A percentile compares a stretch with the other conserved stretches of the same genome.
Evolutionary conservation across 1,140 invertebrate species (phyloP).

Genomic region (Drosophila insularis): DNA sequence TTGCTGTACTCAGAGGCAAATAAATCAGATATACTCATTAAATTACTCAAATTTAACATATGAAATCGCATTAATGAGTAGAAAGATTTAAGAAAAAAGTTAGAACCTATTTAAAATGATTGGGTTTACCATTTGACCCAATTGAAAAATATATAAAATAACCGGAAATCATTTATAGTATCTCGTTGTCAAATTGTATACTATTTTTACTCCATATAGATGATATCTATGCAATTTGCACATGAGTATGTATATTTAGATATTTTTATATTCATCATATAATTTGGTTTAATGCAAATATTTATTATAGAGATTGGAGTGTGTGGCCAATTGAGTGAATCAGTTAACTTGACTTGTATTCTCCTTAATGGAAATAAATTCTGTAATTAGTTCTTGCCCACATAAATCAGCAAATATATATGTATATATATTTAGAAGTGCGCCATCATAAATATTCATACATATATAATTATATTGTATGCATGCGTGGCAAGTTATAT

Average conservation of each 20-base stretch:
- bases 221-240: conserved; percentile 6
- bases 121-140: too few relatives aligned
- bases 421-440: conserved; percentile 44
- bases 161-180: too few relatives aligned
- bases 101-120: too few relatives aligned
- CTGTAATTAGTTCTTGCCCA: conserved; percentile 68
- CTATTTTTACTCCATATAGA: too few relatives aligned
- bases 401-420: conserved; percentile 69
- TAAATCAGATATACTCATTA: background rate
- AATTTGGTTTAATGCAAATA: conserved; percentile 35
- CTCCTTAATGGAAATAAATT: conserved; percentile 64
- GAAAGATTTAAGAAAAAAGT: too few relatives aligned
- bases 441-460: conserved; percentile 13
- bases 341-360: conserved; percentile 37
- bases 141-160: too few relatives aligned
- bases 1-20: too few relatives aligned
- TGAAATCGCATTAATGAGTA: too few relatives aligned
- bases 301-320: conserved; percentile 18
- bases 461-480: conserved; percentile 13
- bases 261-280: conserved; percentile 43
- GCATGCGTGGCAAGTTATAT: background rate
- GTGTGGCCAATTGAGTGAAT: conserved; percentile 28
- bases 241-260: conserved; percentile 11
- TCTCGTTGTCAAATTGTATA: too few relatives aligned
- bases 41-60: conserved; percentile 5